Conservation (phyloP, 1,140 invertebrate species). For the Diachasmimorpha longicaudata region DNA sequence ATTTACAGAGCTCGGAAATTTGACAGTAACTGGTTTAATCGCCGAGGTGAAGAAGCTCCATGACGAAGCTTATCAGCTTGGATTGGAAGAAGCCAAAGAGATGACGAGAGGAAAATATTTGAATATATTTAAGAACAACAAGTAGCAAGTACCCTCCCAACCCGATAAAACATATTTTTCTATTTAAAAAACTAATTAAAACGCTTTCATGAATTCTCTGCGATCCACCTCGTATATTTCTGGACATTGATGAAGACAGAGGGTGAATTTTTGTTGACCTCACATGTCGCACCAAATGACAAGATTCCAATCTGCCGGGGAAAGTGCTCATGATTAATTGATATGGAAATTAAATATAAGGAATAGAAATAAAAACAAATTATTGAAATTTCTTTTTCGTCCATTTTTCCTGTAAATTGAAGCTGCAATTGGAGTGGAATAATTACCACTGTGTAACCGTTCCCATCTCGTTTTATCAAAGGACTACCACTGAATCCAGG, state of each 20-base stretch:
- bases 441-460: conserved; percentile 41
- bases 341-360: neutral
- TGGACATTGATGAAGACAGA: conserved; percentile 43
- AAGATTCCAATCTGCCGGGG: conserved; percentile 42
- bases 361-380: neutral
- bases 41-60: conserved; percentile 92
- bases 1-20: conserved; percentile 77
- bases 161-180: neutral
- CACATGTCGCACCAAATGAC: conserved; percentile 43
- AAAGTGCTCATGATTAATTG: neutral
- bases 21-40: conserved; percentile 81
- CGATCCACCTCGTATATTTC: conserved; percentile 44
- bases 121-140: conserved; percentile 76
- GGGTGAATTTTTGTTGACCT: conserved; percentile 31
- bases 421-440: neutral
- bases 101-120: conserved; percentile 95
- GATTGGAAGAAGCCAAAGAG: conserved; percentile 93
- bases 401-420: neutral
- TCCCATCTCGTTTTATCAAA: conserved; percentile 35
- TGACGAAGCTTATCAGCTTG: conserved; percentile 91
- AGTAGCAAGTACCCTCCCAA: conserved; percentile 9
- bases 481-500: conserved; percentile 46
- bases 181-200: neutral
- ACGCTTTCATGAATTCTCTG: conserved; percentile 33
- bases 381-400: neutral